A percentile compares a stretch with the other conserved stretches of the same genome.
These are phyloP conservation scores for Muscina levida DNA, from an alignment of 2,888 invertebrate species.

Conservation along the genomic window DNA sequence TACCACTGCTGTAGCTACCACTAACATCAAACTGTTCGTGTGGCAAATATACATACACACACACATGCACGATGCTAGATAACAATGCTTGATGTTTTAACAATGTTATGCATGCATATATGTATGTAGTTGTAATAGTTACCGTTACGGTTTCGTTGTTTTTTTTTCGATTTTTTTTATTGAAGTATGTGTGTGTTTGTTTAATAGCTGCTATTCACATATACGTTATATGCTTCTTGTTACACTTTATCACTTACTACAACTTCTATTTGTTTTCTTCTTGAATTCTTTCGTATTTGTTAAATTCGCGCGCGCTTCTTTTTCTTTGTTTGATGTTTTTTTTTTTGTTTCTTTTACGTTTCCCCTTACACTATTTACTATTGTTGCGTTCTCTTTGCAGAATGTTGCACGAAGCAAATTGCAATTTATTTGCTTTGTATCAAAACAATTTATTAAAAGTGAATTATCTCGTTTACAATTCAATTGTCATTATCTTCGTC, in stretches of 20 bases:
- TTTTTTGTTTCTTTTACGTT: not conserved
- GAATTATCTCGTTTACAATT: constrained; percentile 43
- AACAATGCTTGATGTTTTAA: constrained; percentile 6
- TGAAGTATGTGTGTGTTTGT: constrained; percentile 12
- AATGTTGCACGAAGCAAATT: too few species aligned
- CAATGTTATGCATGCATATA: constrained; percentile 1
- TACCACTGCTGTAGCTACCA: not conserved
- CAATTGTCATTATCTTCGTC: not conserved
- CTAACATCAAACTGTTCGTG: constrained; percentile 40
- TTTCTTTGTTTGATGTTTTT: constrained; percentile 20
- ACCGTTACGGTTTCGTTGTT: constrained; percentile 11
- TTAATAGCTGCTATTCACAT: constrained; percentile 20
- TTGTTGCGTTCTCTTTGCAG: too few species aligned
- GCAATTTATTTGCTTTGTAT: not conserved
- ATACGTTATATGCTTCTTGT: not conserved
- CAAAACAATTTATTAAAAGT: constrained; percentile 13
- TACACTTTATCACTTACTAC: constrained; percentile 4
- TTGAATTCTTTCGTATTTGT: constrained; percentile 3
- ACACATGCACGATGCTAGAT: constrained; percentile 8
- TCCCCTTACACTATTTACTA: too few species aligned
- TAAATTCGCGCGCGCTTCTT: constrained; percentile 58
- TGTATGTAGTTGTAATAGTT: constrained; percentile 11
- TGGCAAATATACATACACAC: constrained; percentile 15
- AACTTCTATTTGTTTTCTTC: constrained; percentile 30
- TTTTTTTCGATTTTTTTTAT: too few species aligned